Percentiles rank a stretch among this genome's conserved stretches.
These are phyloP conservation scores for Synergus japonicus DNA, from an alignment of 2,888 invertebrate species.

Conservation along the genomic window DNA sequence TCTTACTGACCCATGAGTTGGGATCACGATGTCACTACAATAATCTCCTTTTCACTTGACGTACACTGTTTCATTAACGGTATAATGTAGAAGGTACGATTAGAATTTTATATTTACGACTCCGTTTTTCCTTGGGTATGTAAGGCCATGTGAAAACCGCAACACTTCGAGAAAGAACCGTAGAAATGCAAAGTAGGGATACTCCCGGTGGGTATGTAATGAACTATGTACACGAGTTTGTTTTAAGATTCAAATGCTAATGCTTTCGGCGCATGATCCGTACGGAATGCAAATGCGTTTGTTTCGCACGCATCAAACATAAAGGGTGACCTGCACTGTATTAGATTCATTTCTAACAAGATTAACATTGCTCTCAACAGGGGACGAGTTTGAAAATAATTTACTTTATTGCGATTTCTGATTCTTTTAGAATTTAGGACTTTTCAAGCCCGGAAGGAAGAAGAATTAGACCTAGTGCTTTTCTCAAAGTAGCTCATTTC, in stretches of 20 bases:
- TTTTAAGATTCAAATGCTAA: conserved; percentile 42
- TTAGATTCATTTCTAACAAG: conserved; percentile 38
- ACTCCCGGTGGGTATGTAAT: conserved; percentile 35
- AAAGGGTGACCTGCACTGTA: conserved; percentile 40
- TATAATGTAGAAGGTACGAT: conserved; percentile 12
- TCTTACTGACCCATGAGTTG: not conserved
- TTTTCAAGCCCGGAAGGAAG: not conserved
- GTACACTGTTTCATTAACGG: conserved; percentile 28
- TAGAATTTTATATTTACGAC: conserved; percentile 33
- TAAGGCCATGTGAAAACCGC: conserved; percentile 39
- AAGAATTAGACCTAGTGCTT: conserved; percentile 2
- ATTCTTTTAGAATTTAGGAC: conserved; percentile 4
- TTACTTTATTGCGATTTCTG: conserved; percentile 27
- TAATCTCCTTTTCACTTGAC: conserved; percentile 18
- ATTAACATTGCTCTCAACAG: conserved; percentile 26
- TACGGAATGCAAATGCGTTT: conserved; percentile 40
- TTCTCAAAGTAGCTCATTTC: conserved; percentile 35
- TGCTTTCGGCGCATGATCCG: conserved; percentile 35
- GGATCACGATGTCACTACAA: conserved; percentile 30
- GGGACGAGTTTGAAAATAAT: conserved; percentile 34
- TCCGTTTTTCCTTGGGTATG: conserved; percentile 24
- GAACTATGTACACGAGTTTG: conserved; percentile 21
- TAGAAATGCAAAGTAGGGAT: conserved; percentile 39
- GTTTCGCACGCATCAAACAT: conserved; percentile 35
- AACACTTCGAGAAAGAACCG: conserved; percentile 34